A percentile compares a stretch with the other conserved stretches of the same genome.
These are phyloP conservation scores for Bilobella aurantiaca DNA, from an alignment of 1,140 invertebrate species.

Conservation along the genomic window DNA sequence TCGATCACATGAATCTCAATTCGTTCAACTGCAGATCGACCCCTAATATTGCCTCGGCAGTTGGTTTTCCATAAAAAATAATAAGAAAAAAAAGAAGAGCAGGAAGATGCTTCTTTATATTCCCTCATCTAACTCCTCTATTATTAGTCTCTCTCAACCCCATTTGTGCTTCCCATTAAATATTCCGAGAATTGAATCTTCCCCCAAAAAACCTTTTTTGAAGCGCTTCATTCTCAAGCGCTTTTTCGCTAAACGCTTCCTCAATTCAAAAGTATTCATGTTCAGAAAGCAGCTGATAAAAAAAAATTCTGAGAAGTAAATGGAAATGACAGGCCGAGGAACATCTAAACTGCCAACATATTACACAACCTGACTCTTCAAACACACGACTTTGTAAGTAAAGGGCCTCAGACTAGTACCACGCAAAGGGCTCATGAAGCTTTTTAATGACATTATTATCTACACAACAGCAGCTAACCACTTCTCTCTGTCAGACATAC, in stretches of 20 bases:
- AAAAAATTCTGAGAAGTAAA: too few relatives aligned
- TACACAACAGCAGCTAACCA: not conserved
- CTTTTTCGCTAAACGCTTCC: not conserved
- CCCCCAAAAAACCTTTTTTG: not conserved
- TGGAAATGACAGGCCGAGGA: too few relatives aligned
- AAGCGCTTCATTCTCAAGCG: not conserved
- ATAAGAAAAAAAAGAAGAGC: too few relatives aligned
- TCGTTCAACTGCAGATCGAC: not conserved
- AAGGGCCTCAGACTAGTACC: not conserved
- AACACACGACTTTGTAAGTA: not conserved
- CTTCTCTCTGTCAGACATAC: not conserved
- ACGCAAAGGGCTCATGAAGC: not conserved
- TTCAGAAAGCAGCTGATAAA: too few relatives aligned
- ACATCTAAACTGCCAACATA: too few relatives aligned
- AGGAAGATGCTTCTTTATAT: too few relatives aligned
- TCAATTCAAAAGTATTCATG: too few relatives aligned
- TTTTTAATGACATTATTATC: not conserved
- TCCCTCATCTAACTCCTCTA: too few relatives aligned
- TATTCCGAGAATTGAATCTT: not conserved
- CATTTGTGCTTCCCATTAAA: not conserved
- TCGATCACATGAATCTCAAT: slow-evolving; percentile 9
- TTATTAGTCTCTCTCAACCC: not conserved
- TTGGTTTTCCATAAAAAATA: not conserved
- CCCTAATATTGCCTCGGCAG: not conserved
- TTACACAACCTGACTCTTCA: too few relatives aligned